Evolutionary conservation across 2,888 invertebrate species (phyloP), one percentile per base, ranked within the genome.

Genomic region (Gonocerus acuteangulatus): DNA sequence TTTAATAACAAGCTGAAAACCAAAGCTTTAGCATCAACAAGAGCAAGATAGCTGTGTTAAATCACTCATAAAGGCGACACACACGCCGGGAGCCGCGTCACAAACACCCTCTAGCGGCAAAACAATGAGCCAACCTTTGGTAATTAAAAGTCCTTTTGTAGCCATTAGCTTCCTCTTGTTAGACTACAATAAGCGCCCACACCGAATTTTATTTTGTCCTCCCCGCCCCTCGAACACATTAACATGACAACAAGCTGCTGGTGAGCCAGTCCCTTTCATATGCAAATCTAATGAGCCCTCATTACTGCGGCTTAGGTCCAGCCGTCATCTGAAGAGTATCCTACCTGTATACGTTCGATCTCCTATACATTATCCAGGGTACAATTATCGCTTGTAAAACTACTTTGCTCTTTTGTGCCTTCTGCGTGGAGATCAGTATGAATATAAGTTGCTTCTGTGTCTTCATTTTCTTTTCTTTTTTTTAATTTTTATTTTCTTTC

Each of bases 161-260:
- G 54, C 54, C 22, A 54, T 54, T 54, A 54, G 54, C 54, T 54
- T 42, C 54, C 54, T 54, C 54, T 54, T 21, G 15, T n/a, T 7
- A 39, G 39, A 15, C 18, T 3, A 54, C 39, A 54, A 54, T 21
- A 34, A 34, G 51, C 32, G 21, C 51, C 19, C 36, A 19, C 51
- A 51, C 51, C 51, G 19, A 27, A 51, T 51, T 51, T 51, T 51
- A 51, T 51, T 51, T 36, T 51, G 36, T 36, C 32, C 18, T 34
- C n/a, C 18, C 51, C 36, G 32, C 9, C 27, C 27, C 27, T 9
- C n/a, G n/a, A n/a, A n/a, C 48, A 32, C 51, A 51, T 51, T 51
- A 34, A 19, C 51, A 51, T 51, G 19, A 51, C 51, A 51, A 51
- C 36, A 19, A 51, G 19, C 51, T 27, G 15, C 13, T 18, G 32